Evolutionary conservation across 2,797 vertebrate species (phyloP), one percentile per base, ranked within the genome.

Genomic region (Hoplostethus mediterraneus): DNA sequence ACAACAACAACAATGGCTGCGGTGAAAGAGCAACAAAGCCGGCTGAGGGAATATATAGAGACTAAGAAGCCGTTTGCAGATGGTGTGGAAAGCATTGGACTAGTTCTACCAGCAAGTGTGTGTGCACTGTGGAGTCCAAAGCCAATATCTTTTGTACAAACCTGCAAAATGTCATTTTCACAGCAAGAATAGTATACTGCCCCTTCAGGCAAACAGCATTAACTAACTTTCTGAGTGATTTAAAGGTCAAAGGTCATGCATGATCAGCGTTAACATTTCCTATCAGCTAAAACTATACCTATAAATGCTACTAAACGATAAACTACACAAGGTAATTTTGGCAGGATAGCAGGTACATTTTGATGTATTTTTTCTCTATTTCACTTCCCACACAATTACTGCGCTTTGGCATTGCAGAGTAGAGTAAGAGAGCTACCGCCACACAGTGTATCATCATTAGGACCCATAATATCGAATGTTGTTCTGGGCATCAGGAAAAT

Each of bases 401-500:
- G 33, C 60, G 21, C 28, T 67, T 65, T 49, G 49, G 65, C 49
- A 75, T 77, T 51, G 14, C 33, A 33, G 53, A 60, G 56, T 66
- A 72, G 48, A 48, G 11, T 28, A 21, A 44, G 16, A 59, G 54
- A 53, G 36, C 44, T 51, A 40, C 61, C 47, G 25, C 44, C 42
- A 13, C 1, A 30, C 55, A 56, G 56, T 79, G 57, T 77, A 83
- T 85, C 79, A 77, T 77, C 69, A 73, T 88, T 69, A 78, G 67
- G 64, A 12, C 67, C 72, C 51, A 52, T 75, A 52, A 60, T 67
- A 66, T 67, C 40, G 58, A 49, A 64, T 30, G 60, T 33, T 81
- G 72, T 30, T 66, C 73, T 71, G 79, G 73, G 80, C 83, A 76
- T 83, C 53, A 52, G 70, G 68, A 33, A 60, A 79, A 75, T 53